A percentile compares a stretch with the other conserved stretches of the same genome.
Evolutionary conservation across 2,797 vertebrate genomes (phyloP).

Genomic region (Telmatherina bonti): DNA sequence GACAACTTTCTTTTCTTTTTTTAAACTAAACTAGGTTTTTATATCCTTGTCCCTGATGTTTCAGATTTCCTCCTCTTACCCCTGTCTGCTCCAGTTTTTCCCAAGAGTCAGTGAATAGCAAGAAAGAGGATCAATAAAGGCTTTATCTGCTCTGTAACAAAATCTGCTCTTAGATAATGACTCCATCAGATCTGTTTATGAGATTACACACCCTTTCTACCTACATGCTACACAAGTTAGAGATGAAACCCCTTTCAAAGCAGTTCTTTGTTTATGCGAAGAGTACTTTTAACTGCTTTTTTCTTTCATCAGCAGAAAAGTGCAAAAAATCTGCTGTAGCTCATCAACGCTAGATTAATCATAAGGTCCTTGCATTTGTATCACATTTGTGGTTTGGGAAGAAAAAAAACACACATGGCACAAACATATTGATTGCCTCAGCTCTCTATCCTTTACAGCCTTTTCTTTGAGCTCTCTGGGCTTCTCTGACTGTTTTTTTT

Average conservation of each 20-base stretch:
- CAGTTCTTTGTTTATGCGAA: slow-evolving; percentile 26
- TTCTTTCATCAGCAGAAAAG: slow-evolving; percentile 29
- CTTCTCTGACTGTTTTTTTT: slow-evolving; percentile 81
- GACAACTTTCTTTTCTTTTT: no score
- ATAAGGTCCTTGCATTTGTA: slow-evolving; percentile 24
- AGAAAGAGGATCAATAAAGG: slow-evolving; percentile 75
- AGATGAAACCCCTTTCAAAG: slow-evolving; percentile 34
- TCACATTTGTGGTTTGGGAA: slow-evolving; percentile 46
- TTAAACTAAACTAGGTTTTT: no score
- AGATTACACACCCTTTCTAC: slow-evolving; percentile 66
- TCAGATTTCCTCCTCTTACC: slow-evolving; percentile 26
- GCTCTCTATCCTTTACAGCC: slow-evolving; percentile 73
- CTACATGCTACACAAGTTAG: slow-evolving; percentile 26
- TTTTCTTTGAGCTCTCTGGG: slow-evolving; percentile 74
- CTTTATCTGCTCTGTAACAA: slow-evolving; percentile 76
- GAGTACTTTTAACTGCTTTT: slow-evolving; percentile 31
- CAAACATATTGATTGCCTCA: slow-evolving; percentile 68
- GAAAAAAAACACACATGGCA: slow-evolving; percentile 32
- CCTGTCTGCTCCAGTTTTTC: slow-evolving; percentile 41
- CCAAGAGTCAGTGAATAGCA: slow-evolving; percentile 62
- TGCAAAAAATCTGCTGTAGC: slow-evolving; percentile 1
- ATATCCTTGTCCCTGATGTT: slow-evolving; percentile 4
- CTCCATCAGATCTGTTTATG: slow-evolving; percentile 78
- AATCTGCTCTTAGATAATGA: slow-evolving; percentile 82
- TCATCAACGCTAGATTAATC: slow-evolving; percentile 34